Percentiles rank a stretch among this genome's conserved stretches.
Conservation (phyloP, 2,113 vertebrate genomes). For the Ammodytes marinus region DNA sequence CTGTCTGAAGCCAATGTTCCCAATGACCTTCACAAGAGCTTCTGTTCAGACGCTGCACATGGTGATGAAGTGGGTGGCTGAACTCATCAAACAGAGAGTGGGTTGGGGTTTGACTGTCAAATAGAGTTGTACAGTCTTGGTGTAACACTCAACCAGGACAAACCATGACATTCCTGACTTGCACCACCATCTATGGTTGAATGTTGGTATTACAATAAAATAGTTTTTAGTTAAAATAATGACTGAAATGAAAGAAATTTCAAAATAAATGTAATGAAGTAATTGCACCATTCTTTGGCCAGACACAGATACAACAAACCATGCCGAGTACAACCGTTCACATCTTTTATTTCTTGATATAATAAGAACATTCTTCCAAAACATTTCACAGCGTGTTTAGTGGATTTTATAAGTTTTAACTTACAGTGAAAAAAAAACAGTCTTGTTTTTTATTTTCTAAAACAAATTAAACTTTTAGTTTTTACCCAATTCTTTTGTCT, state of each 20-base stretch:
- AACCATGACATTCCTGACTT: not conserved
- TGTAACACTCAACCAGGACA: not conserved
- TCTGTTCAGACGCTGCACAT: slow-evolving; percentile 36
- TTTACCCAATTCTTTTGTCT: not conserved
- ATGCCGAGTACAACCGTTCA: not conserved
- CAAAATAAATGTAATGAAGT: slow-evolving; percentile 3
- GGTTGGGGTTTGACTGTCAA: not conserved
- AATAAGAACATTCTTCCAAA: not conserved
- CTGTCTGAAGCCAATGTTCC: not conserved
- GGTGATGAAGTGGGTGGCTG: slow-evolving; percentile 7
- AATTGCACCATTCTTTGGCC: not conserved
- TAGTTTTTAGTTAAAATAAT: not conserved
- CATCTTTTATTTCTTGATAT: not conserved
- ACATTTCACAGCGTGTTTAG: not conserved
- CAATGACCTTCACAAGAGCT: slow-evolving; percentile 18
- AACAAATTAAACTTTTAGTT: not conserved
- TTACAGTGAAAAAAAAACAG: not conserved
- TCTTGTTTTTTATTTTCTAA: not conserved
- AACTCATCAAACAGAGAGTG: slow-evolving; percentile 16
- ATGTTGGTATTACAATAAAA: not conserved
- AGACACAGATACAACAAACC: not conserved
- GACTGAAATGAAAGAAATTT: not conserved
- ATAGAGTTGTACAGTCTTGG: not conserved
- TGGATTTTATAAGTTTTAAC: not conserved
- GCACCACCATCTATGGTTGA: slow-evolving; percentile 12